These are phyloP conservation scores for Tragelaphus imberbis DNA, from an alignment of 2,113 vertebrate genomes.

Conservation along the genomic window DNA sequence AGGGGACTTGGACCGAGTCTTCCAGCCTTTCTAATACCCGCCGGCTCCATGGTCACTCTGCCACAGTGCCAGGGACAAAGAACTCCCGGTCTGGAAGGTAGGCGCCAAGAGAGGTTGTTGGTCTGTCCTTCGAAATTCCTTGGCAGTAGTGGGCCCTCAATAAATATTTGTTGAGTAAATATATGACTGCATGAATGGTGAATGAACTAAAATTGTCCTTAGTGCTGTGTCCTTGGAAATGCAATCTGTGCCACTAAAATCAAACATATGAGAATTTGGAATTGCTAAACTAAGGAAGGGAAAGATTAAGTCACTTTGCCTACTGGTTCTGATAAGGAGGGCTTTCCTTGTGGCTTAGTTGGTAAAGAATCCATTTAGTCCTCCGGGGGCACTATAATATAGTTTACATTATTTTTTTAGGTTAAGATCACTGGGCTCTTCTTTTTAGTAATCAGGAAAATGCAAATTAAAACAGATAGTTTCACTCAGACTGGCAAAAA, in stretches of 20 bases:
- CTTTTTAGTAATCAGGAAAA: conserved; percentile 29
- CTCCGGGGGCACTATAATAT: neutral
- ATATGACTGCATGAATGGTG: neutral
- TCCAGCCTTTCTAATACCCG: neutral
- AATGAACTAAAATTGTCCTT: neutral
- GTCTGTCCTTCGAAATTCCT: neutral
- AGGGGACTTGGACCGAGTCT: neutral
- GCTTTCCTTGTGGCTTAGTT: neutral
- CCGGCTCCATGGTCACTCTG: neutral
- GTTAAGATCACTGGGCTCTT: neutral
- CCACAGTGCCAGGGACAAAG: conserved; percentile 1
- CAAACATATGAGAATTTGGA: neutral
- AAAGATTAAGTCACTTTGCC: neutral
- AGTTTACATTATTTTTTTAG: neutral
- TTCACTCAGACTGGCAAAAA: conserved; percentile 1
- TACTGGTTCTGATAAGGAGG: neutral
- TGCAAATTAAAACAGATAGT: conserved; percentile 14
- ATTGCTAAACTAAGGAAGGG: neutral
- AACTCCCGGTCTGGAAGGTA: neutral
- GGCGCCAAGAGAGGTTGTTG: neutral
- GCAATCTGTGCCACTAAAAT: neutral
- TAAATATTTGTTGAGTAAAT: conserved; percentile 18
- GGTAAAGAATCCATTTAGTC: neutral
- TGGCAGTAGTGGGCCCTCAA: neutral
- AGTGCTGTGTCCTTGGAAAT: neutral